Conservation (phyloP, 30 jellyfish, hydroid and myxozoan genomes). For the Pelagia noctiluca region DNA sequence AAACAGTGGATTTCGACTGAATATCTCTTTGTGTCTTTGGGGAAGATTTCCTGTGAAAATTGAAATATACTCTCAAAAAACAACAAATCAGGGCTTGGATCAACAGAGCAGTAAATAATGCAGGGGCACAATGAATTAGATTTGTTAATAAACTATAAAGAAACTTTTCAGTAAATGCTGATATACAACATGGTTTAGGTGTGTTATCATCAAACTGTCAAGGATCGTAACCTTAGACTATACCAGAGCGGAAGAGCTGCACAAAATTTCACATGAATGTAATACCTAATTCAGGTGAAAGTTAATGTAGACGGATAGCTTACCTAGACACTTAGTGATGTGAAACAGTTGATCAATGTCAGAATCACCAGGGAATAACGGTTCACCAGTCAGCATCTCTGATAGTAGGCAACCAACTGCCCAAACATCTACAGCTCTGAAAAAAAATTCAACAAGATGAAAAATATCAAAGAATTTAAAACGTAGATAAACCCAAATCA, state of each 20-base stretch:
- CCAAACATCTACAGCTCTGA: slow-evolving; percentile 99
- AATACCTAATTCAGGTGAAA: neutral
- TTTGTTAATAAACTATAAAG: too few species aligned
- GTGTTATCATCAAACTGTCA: too few species aligned
- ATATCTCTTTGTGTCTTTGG: slow-evolving; percentile 86
- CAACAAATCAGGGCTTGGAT: neutral
- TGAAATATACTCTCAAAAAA: neutral
- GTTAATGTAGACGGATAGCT: neutral
- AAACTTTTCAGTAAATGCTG: too few species aligned
- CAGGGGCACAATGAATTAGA: neutral
- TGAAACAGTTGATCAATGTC: slow-evolving; percentile 97
- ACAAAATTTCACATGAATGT: too few species aligned
- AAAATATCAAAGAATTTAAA: neutral
- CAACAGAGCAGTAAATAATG: neutral
- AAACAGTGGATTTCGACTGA: slow-evolving; percentile 85
- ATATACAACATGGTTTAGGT: too few species aligned
- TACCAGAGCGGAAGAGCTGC: too few species aligned
- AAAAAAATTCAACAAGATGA: neutral
- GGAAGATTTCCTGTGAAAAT: slow-evolving; percentile 77
- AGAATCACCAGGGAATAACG: slow-evolving; percentile 98
- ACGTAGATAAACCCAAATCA: too few species aligned
- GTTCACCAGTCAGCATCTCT: slow-evolving; percentile 98
- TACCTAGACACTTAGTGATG: slow-evolving; percentile 91
- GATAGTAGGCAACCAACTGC: slow-evolving; percentile 96
- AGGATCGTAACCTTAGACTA: too few species aligned